Conservation (phyloP, 1,140 invertebrate species). For the Trinorchestia longiramus region DNA sequence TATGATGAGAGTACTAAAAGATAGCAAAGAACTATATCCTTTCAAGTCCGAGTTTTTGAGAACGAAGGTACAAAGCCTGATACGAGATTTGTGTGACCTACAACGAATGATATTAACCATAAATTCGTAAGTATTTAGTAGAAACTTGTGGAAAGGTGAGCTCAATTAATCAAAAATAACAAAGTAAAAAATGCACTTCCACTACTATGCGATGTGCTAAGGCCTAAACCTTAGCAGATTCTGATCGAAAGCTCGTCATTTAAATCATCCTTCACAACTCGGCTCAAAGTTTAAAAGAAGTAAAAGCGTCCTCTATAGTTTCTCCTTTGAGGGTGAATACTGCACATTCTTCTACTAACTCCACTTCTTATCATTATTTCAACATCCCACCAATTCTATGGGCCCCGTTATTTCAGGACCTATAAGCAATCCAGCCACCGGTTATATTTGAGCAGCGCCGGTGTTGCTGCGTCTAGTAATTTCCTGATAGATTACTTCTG, state of each 20-base stretch:
- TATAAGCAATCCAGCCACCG: background rate
- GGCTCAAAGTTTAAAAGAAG: background rate
- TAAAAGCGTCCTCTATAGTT: background rate
- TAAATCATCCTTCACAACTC: background rate
- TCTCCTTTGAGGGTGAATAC: background rate
- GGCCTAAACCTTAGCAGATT: background rate
- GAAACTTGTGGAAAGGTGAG: too few relatives aligned
- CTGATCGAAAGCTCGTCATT: background rate
- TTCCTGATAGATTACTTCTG: conserved; percentile 26
- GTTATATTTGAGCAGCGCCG: background rate
- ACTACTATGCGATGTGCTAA: too few relatives aligned
- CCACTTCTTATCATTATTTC: background rate
- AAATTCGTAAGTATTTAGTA: too few relatives aligned
- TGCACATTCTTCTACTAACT: background rate
- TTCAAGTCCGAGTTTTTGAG: too few relatives aligned
- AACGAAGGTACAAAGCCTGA: too few relatives aligned
- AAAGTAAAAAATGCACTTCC: too few relatives aligned
- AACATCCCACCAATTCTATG: background rate
- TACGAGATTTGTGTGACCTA: too few relatives aligned
- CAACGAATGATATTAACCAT: too few relatives aligned
- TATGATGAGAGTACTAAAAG: too few relatives aligned
- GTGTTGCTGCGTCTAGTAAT: background rate
- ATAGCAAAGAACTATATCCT: too few relatives aligned
- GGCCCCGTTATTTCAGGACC: background rate
- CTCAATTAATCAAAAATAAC: too few relatives aligned